These are phyloP conservation scores for Brachirus orientalis DNA, from an alignment of 2,113 vertebrate genomes.

Conservation along the genomic window DNA sequence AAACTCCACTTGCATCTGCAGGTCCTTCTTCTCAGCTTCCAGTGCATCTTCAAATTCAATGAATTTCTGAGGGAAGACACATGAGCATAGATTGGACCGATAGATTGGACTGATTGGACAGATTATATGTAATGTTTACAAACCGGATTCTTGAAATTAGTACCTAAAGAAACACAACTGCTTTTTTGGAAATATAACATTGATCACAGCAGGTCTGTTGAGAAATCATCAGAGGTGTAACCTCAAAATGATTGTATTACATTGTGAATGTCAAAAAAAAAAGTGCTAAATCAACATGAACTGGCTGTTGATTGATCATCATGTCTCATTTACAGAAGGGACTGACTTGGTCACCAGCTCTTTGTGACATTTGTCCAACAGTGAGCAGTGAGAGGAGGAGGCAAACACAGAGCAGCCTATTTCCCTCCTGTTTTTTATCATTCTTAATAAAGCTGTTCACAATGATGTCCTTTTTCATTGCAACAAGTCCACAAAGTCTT, in stretches of 20 bases:
- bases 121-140: no score
- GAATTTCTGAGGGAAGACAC: slow-evolving; percentile 88
- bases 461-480: slow-evolving; percentile 62
- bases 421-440: slow-evolving; percentile 15
- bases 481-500: slow-evolving; percentile 57
- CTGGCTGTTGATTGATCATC: no score
- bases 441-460: slow-evolving; percentile 59
- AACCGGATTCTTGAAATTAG: neutral
- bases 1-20: slow-evolving; percentile 92
- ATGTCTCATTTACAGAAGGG: no score
- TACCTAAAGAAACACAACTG: neutral
- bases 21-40: slow-evolving; percentile 98
- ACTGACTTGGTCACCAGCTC: no score
- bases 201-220: neutral
- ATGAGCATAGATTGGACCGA: neutral
- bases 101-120: no score
- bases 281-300: no score
- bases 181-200: neutral
- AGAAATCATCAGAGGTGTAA: neutral
- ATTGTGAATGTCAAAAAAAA: no score
- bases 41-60: slow-evolving; percentile 98
- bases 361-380: no score
- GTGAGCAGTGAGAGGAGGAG: no score
- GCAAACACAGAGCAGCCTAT: slow-evolving; percentile 1
- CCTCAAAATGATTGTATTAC: no score